Conservation (phyloP, 2,888 invertebrate genomes). For the Drosophila recens region DNA sequence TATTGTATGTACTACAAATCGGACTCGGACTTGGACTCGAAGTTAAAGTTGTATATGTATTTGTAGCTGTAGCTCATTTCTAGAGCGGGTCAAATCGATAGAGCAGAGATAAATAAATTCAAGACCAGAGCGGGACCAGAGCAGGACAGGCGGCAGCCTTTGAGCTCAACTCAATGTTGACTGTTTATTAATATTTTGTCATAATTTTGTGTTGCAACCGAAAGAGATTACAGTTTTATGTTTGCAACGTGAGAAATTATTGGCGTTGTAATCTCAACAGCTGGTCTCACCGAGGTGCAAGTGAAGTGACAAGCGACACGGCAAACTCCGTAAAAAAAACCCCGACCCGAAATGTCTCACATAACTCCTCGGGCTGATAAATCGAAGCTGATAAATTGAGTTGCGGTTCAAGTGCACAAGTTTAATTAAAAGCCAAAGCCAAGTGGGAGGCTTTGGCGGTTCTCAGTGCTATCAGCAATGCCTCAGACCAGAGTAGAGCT, state of each 20-base stretch:
- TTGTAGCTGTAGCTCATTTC: conserved; percentile 39
- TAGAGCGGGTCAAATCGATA: conserved; percentile 76
- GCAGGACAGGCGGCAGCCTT: conserved; percentile 53
- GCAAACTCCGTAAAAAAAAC: conserved; percentile 33
- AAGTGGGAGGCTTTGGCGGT: conserved; percentile 4
- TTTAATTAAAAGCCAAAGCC: conserved; percentile 61
- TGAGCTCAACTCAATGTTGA: conserved; percentile 52
- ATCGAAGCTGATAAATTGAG: conserved; percentile 60
- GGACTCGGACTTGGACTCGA: conserved; percentile 8
- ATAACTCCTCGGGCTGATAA: conserved; percentile 45
- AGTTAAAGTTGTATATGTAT: conserved; percentile 3
- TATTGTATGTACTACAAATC: conserved; percentile 9
- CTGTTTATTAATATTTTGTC: conserved; percentile 79
- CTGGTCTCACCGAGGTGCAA: conserved; percentile 47
- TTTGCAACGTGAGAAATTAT: conserved; percentile 75
- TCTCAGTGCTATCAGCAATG: conserved; percentile 37
- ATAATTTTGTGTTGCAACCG: conserved; percentile 70
- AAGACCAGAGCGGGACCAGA: conserved; percentile 55
- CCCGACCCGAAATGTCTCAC: conserved; percentile 28
- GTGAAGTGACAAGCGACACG: conserved; percentile 64
- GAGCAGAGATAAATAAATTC: conserved; percentile 59
- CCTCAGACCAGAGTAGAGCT: conserved; percentile 22
- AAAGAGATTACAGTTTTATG: conserved; percentile 60
- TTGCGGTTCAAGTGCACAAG: conserved; percentile 72
- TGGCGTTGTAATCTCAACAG: conserved; percentile 61